Evolutionary conservation across 2,888 invertebrate species (phyloP).

Genomic region (Salticus scenicus): DNA sequence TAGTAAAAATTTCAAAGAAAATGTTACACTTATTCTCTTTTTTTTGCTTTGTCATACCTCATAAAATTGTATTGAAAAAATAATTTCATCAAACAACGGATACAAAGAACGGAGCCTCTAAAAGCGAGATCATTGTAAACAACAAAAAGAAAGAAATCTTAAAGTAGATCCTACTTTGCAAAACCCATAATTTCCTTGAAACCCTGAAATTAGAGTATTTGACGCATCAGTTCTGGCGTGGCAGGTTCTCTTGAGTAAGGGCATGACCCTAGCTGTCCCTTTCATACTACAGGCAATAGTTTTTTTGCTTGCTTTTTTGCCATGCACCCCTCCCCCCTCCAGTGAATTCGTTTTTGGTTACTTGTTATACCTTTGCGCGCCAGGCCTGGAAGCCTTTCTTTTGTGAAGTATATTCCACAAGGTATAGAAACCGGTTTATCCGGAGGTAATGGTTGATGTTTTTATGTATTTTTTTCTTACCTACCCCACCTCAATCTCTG

Average conservation of each 20-base stretch:
- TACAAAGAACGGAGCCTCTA: no score
- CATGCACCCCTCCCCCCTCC: not conserved
- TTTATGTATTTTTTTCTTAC: slow-evolving; percentile 1
- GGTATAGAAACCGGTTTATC: not conserved
- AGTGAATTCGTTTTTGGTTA: not conserved
- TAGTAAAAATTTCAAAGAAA: no score
- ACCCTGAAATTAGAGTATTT: slow-evolving; percentile 15
- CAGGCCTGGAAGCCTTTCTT: not conserved
- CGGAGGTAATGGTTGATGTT: not conserved
- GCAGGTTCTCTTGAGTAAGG: not conserved
- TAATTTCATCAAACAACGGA: no score
- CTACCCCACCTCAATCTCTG: not conserved
- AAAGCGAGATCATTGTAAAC: no score
- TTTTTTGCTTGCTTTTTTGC: not conserved
- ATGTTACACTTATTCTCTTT: no score
- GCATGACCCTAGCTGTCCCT: slow-evolving; percentile 16
- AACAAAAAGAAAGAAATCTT: no score
- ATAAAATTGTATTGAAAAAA: no score
- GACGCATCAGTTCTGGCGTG: slow-evolving; percentile 1
- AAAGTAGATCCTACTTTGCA: not conserved
- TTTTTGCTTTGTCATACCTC: no score
- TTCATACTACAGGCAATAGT: slow-evolving; percentile 3
- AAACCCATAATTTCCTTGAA: slow-evolving; percentile 1
- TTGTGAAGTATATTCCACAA: not conserved
- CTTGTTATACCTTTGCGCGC: slow-evolving; percentile 3